Base-by-base conservation (phyloP, 2,113 vertebrate genomes). In the Syrmaticus mikado region DNA sequence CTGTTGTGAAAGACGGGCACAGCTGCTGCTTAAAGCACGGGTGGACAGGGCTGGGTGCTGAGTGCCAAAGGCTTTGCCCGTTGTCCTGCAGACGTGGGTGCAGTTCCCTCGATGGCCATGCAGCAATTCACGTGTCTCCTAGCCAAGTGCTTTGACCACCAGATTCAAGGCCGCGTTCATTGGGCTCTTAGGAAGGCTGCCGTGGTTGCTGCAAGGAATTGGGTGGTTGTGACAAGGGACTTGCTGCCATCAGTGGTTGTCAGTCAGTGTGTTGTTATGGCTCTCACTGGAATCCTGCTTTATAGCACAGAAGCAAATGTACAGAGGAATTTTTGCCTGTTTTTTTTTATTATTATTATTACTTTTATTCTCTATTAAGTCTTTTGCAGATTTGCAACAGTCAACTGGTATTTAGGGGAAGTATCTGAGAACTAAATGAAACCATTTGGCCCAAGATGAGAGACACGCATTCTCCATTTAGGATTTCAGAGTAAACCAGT, bases 171-270 rank as follows among this genome's bases (percentile, higher is more conserved):
- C 24, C 24, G 1, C 5, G 11, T 82, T 64, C 46, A n/a, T 10
- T 3, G 0, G 0, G 0, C 36, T 45, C 38, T 0, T 0, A 83
- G 48, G 50, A 75, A 32, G 58, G 19, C 6, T 76, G 72, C 12
- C 4, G 8, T 6, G 34, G 66, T 52, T 52, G 73, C 34, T 4
- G 0, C 25, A 21, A 61, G 34, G 38, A 55, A 55, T 65, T 66
- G 34, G 20, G 41, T 4, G 1, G 65, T 68, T 24, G 40, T 61
- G 50, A 55, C 3, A 1, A 67, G 52, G n/a, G 34, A 17, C 66
- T 40, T 82, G 55, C 34, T 77, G 67, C 17, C 65, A 58, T n/a
- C 40, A 14, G 3, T 2, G 6, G 46, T 38, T n/a, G 34, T 65
- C 80, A 72, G 0, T 19, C 30, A 84, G 48, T 0, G 0, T n/a